Base-by-base conservation (phyloP, 2,888 invertebrate genomes). In the Uloborus plumipes region DNA sequence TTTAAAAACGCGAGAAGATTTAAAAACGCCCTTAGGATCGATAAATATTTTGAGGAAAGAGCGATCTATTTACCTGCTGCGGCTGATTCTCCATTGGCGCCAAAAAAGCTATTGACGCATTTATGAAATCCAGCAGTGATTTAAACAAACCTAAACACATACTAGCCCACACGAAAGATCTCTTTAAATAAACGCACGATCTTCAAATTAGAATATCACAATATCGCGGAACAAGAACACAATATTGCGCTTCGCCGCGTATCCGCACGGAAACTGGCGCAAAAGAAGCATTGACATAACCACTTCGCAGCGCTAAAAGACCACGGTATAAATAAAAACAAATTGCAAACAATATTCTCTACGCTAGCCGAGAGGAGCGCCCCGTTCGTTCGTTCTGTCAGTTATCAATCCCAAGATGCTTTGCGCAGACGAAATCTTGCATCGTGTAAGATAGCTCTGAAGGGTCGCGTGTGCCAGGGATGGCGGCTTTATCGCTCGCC, bases 331-430 rank as follows among this genome's bases (percentile, higher is more conserved):
- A 83, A 83, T 83, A 83, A 83, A 83, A 83, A 83, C 77, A 83
- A 83, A 83, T 83, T 67, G 77, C 83, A 83, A 83, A 83, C 77
- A 78, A 83, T 83, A 83, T 83, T 77, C 69, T 81, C 69, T 81
- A 74, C 39, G 9, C 39, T 39, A 9, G 39, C 39, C 39, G 39
- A 20, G 64, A 18, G 64, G 77, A 77, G 83, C 69, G 83, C 77
- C 59, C 51, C 62, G 77, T 61, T 50, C 61, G 66, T 70, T 77
- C 73, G 83, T 74, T 83, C 75, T 79, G 84, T 84, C 84, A 84
- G 78, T 84, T 84, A 84, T 84, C 84, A 84, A 84, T 84, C 84
- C 84, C 84, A 79, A 74, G 75, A 74, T 84, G 84, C 84, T 79
- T 84, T 79, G 84, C 84, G 70, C 84, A 71, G 66, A 66, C 71